phyloP scores from a whole-genome alignment of 2,113 vertebrate species.

The Aldabrachelys gigantea region DNA sequence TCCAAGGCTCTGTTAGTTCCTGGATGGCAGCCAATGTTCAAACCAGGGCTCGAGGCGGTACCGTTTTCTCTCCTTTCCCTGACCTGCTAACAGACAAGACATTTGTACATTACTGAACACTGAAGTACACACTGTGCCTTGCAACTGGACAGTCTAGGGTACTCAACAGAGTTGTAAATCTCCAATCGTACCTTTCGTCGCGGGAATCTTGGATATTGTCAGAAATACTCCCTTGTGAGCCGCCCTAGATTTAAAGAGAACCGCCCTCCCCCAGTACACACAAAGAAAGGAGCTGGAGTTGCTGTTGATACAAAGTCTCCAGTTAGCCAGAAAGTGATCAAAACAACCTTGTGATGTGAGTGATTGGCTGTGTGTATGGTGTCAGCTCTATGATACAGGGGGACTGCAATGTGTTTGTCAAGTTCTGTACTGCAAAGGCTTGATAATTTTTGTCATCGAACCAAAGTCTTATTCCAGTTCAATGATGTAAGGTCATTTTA shows the following conservation, averaged over 20 bases:
- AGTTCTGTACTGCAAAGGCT: slow-evolving; percentile 31
- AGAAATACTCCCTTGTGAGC: neutral
- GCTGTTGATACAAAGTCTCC: fast-evolving
- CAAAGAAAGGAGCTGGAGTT: fast-evolving
- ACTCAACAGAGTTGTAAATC: neutral
- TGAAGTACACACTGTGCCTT: slow-evolving; percentile 6
- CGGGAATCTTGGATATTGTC: neutral
- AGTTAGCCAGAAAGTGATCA: fast-evolving
- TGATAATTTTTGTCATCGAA: slow-evolving; percentile 32
- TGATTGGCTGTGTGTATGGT: fast-evolving
- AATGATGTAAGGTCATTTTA: neutral
- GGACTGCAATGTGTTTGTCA: neutral
- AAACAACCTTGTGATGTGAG: neutral
- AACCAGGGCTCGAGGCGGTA: slow-evolving; percentile 22
- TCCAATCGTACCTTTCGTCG: neutral
- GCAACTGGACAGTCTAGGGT: neutral
- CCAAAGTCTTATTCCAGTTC: slow-evolving; percentile 38
- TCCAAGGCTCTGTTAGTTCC: slow-evolving; percentile 26
- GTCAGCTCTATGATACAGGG: neutral
- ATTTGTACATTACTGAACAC: neutral
- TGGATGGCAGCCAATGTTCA: slow-evolving; percentile 64
- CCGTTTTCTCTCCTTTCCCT: slow-evolving; percentile 18
- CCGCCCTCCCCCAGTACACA: neutral
- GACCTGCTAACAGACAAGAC: neutral
- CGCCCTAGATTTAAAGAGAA: neutral